A percentile compares a stretch with the other conserved stretches of the same genome.
Conservation (phyloP, 2,797 vertebrate species). For the Aldrovandia affinis region DNA sequence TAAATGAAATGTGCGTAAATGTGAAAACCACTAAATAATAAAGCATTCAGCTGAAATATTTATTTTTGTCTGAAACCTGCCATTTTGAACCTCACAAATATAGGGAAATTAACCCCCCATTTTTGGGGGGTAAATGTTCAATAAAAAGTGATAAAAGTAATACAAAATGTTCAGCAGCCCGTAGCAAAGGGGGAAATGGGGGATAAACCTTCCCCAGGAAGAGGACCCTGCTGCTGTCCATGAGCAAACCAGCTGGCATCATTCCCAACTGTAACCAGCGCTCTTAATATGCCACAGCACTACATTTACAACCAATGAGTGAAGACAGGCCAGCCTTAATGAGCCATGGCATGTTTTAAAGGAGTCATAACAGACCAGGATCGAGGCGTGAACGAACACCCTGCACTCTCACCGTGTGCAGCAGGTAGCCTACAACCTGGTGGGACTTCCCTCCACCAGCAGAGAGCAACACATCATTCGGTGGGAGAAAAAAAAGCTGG, state of each 20-base stretch:
- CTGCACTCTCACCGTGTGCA: background rate
- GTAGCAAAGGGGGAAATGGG: no score
- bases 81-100: no score
- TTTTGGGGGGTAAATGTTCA: no score
- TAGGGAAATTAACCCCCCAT: no score
- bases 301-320: constrained; percentile 15
- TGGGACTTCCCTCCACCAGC: background rate
- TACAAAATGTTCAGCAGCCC: no score
- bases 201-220: background rate
- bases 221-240: background rate
- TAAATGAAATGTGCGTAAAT: no score
- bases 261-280: background rate
- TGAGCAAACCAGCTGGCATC: background rate
- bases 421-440: background rate
- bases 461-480: no score
- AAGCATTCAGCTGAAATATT: no score
- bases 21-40: no score
- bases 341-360: constrained; percentile 62
- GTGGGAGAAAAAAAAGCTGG: no score
- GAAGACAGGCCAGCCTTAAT: constrained; percentile 60
- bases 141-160: no score
- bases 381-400: constrained; percentile 52
- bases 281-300: background rate
- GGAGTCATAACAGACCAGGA: constrained; percentile 62
- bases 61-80: no score